Evolutionary conservation across 2,888 invertebrate genomes (phyloP).

Genomic region (Leptodirus hochenwartii): DNA sequence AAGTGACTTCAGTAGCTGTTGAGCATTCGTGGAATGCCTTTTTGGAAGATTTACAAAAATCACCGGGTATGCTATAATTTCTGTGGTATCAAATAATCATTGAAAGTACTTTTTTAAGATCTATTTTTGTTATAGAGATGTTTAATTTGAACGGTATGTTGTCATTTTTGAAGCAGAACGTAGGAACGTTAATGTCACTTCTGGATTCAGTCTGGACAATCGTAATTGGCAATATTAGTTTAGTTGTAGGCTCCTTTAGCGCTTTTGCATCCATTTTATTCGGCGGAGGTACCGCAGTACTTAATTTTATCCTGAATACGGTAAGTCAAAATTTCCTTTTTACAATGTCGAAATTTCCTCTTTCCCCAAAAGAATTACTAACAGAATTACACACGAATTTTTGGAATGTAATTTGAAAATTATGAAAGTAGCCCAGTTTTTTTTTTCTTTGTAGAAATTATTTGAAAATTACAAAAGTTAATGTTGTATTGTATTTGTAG

Average conservation of each 20-base stretch:
- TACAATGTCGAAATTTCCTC: background rate
- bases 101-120: constrained; percentile 1
- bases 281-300: constrained; percentile 76
- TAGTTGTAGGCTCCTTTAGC: constrained; percentile 67
- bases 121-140: constrained; percentile 31
- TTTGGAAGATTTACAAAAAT: constrained; percentile 51
- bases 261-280: constrained; percentile 75
- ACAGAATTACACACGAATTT: background rate
- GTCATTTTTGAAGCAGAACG: constrained; percentile 74
- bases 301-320: constrained; percentile 71
- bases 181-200: constrained; percentile 74
- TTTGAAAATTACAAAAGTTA: too few relatives aligned
- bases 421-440: background rate
- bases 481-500: constrained; percentile 32
- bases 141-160: constrained; percentile 56
- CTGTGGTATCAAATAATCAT: constrained; percentile 22
- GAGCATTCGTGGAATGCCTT: constrained; percentile 54
- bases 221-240: constrained; percentile 78
- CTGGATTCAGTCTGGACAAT: constrained; percentile 77
- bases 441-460: too few relatives aligned
- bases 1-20: constrained; percentile 54
- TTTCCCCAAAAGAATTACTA: background rate
- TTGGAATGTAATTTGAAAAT: too few relatives aligned
- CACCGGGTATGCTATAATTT: constrained; percentile 48
- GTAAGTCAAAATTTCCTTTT: constrained; percentile 29